phyloP scores from a whole-genome alignment of 2,797 vertebrate species.

The Enteromius treurensis region DNA sequence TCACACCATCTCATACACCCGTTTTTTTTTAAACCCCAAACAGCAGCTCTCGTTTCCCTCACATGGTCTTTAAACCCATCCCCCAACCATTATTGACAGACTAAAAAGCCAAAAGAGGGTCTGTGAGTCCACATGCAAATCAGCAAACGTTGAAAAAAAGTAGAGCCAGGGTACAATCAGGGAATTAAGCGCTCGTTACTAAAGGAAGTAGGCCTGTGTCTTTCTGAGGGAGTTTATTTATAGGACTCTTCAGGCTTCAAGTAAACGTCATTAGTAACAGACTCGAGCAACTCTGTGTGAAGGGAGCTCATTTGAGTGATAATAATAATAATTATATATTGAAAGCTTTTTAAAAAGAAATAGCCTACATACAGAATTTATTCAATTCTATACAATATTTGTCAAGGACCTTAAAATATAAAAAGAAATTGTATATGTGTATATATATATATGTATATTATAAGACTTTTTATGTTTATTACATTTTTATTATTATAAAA shows the following conservation, averaged over 20 bases:
- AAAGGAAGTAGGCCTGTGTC: slow-evolving; percentile 51
- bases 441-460: too few species aligned
- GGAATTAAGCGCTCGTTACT: slow-evolving; percentile 41
- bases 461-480: too few species aligned
- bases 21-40: slow-evolving; percentile 7
- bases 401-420: not conserved
- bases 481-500: too few species aligned
- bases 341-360: not conserved
- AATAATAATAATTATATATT: not conserved
- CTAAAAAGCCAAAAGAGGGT: slow-evolving; percentile 11
- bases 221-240: slow-evolving; percentile 51
- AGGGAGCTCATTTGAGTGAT: not conserved
- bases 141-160: not conserved
- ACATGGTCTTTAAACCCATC: not conserved
- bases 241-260: slow-evolving; percentile 47
- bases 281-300: slow-evolving; percentile 1
- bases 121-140: slow-evolving; percentile 15
- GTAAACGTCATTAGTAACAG: slow-evolving; percentile 30
- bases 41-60: not conserved
- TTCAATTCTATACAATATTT: not conserved
- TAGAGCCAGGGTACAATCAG: slow-evolving; percentile 35
- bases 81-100: not conserved
- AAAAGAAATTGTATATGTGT: too few species aligned
- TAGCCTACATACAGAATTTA: not conserved
- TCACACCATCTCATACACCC: not conserved